Base-by-base conservation (phyloP, 2,797 vertebrate species). In the Sciaenops ocellatus region DNA sequence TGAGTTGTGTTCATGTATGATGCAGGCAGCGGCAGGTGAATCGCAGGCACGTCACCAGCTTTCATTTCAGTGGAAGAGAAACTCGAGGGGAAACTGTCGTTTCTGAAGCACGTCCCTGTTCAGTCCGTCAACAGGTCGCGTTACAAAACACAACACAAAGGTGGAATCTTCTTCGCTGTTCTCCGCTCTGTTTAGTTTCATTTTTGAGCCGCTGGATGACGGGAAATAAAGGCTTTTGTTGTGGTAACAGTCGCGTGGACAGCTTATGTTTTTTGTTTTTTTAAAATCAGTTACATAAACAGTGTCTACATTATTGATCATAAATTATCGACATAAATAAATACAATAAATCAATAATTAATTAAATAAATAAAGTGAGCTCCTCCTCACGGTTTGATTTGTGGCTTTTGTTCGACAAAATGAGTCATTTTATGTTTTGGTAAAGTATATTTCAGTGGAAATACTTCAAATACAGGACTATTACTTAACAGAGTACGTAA, bases 1-100 rank as follows among this genome's bases (percentile, higher is more conserved):
- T 57, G 55, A 1, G 8, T 38, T 38, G 34, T 38, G 34, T 9
- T 38, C 8, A 38, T 38, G 34, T 38, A 9, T 38, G 34, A 38
- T 38, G 34, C 24, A 55, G 48, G 15, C 15, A 12, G 1, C 28
- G 3, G 3, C 69, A 76, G 71, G 80, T 81, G 55, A 73, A 28
- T 41, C 64, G 60, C 54, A 3, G 7, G 22, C n/a, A 2, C 20
- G 1, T 2, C 12, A 10, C 16, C 10, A 1, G 8, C 62, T 88
- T 88, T 85, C 79, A 67, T 22, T 89, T 84, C 2, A 4, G 30
- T 3, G 2, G 69, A 88, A 87, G 7, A 51, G 82, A 83, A 83
- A 86, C 75, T 52, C 5, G 0, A 0, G 0, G 12, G 8, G 34
- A 38, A 15, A 1, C 3, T 24, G 9, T 30, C 12, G 6, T 16